Conservation (phyloP, 2,113 vertebrate species). For the Nesospiza acunhae region DNA sequence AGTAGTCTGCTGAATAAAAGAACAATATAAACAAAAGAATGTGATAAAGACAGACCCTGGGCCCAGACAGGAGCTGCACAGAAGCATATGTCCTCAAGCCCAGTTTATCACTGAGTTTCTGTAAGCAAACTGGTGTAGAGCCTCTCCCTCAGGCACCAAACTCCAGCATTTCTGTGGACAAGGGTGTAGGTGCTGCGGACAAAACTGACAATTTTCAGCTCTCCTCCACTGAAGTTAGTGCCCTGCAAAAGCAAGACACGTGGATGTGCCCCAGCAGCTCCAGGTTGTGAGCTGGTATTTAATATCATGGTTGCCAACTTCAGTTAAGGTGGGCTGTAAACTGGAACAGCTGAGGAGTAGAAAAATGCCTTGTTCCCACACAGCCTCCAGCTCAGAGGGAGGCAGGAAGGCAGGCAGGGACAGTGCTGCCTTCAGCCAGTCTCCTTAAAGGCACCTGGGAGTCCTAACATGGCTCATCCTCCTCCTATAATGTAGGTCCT, state of each 20-base stretch:
- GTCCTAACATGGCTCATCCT: rapidly evolving
- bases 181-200: background rate
- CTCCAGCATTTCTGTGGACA: background rate
- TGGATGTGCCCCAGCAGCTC: rapidly evolving
- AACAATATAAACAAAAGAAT: background rate
- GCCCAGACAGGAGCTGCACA: background rate
- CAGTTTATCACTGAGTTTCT: background rate
- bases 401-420: background rate
- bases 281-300: background rate
- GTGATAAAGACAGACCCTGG: background rate
- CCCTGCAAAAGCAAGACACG: background rate
- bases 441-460: background rate
- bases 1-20: background rate
- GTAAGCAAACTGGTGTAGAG: background rate
- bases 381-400: background rate
- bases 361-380: background rate
- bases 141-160: background rate
- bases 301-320: background rate
- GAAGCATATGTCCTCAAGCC: background rate
- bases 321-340: background rate
- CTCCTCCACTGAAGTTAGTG: background rate
- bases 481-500: background rate
- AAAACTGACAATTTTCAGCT: background rate
- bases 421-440: background rate
- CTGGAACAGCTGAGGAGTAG: background rate